Evolutionary conservation across 2,888 invertebrate species (phyloP).

Genomic region (Ornithoptera priamus): DNA sequence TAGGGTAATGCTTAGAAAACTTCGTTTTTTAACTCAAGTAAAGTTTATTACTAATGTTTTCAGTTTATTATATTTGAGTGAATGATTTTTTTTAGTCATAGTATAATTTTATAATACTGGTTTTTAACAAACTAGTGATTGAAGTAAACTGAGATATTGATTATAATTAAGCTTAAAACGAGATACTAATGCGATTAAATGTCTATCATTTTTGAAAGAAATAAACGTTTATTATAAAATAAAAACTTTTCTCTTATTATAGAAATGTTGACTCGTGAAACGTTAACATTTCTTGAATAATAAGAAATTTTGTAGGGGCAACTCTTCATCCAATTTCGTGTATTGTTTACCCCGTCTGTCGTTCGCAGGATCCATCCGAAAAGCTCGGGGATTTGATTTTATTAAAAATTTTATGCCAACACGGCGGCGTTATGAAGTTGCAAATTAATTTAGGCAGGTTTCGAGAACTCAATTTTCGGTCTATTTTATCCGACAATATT

Average conservation of each 20-base stretch:
- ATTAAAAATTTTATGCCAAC: constrained; percentile 67
- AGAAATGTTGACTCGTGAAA: neutral
- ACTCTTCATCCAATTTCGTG: constrained; percentile 25
- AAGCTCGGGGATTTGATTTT: constrained; percentile 60
- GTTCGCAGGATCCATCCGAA: constrained; percentile 39
- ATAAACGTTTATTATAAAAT: too few species aligned
- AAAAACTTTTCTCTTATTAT: neutral
- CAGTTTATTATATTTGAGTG: too few species aligned
- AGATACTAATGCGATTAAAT: too few species aligned
- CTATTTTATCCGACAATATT: constrained; percentile 77
- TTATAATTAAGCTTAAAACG: too few species aligned
- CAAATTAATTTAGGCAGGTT: constrained; percentile 77
- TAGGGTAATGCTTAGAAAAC: too few species aligned
- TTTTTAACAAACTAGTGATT: too few species aligned
- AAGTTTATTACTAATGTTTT: too few species aligned
- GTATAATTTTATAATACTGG: too few species aligned
- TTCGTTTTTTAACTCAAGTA: too few species aligned
- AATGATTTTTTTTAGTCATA: too few species aligned
- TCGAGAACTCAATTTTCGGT: constrained; percentile 76
- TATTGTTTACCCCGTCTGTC: constrained; percentile 42
- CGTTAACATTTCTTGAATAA: neutral
- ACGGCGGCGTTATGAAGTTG: constrained; percentile 72
- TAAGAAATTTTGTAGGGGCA: neutral
- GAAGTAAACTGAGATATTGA: too few species aligned
- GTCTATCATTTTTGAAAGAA: too few species aligned